Base-by-base conservation (phyloP, 2,888 invertebrate genomes). In the Amblyjoppa fuscipennis region DNA sequence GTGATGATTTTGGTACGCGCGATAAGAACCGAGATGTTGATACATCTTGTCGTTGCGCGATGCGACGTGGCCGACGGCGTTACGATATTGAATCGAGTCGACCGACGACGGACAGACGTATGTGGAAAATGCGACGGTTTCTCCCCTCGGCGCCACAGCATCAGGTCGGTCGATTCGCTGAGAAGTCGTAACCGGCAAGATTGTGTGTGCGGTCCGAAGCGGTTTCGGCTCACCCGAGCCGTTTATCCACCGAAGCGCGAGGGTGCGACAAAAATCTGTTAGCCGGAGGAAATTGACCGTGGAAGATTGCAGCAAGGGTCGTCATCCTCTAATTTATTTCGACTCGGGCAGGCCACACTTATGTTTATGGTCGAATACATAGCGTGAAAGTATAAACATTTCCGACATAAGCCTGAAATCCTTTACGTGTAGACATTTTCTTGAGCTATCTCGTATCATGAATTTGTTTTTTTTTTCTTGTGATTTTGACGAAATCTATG, bases 281-380 rank as follows among this genome's bases (percentile, higher is more conserved):
- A 80, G 81, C 68, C 81, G 76, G 81, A 83, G 85, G 81, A 87
- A 88, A 87, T 87, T 83, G 87, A 87, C 83, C 84, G 70, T 82
- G 81, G 84, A 85, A 84, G 80, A 87, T 84, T 84, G 87, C 73
- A 77, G 25, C 69, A 66, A 51, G 59, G 78, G 68, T 41, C 41
- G 9, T 59, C 20, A 31, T 41, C 59, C 59, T 20, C 34, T 45
- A 74, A 61, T 74, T 59, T 74, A 61, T 74, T 74, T 74, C 45
- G 20, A 61, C 74, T 45, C 61, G 25, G 28, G 5, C 20, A 25
- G 3, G 49, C 28, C 7, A 38, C 41, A n/a, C 25, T 41, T 13
- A 41, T 45, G 38, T 51, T 66, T 61, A 49, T 49, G 25, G 31
- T n/a, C 13, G 13, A 31, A 34, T 25, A 4, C 11, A 41, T 68